phyloP scores from a whole-genome alignment of 2,888 invertebrate species.

The Aplocera efformata region DNA sequence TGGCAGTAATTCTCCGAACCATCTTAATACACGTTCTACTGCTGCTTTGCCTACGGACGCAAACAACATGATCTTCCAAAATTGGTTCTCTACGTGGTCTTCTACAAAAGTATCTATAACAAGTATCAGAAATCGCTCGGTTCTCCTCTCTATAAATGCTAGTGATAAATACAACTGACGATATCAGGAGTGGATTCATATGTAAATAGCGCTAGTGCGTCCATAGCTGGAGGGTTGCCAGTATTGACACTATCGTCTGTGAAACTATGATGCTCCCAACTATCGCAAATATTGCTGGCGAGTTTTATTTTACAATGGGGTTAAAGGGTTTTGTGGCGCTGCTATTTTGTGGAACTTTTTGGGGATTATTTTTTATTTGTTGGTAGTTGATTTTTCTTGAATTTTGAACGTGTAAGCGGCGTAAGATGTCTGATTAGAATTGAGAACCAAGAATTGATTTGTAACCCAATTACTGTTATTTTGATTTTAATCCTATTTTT shows the following conservation, averaged over 20 bases:
- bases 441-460: too few relatives aligned
- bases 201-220: slow-evolving; percentile 44
- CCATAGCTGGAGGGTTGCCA: slow-evolving; percentile 57
- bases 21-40: too few relatives aligned
- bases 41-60: too few relatives aligned
- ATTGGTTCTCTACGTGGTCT: too few relatives aligned
- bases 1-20: too few relatives aligned
- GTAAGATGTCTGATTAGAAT: too few relatives aligned
- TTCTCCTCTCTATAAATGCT: slow-evolving; percentile 1
- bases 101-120: too few relatives aligned
- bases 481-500: too few relatives aligned
- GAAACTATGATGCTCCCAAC: slow-evolving; percentile 23
- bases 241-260: slow-evolving; percentile 61
- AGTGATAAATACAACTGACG: slow-evolving; percentile 14
- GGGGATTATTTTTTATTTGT: slow-evolving; percentile 3
- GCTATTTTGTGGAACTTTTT: slow-evolving; percentile 7
- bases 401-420: too few relatives aligned
- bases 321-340: slow-evolving; percentile 1
- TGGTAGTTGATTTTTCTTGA: too few relatives aligned
- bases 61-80: too few relatives aligned
- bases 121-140: background rate
- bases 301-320: slow-evolving; percentile 6
- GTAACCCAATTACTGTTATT: background rate
- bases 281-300: slow-evolving; percentile 23
- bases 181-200: slow-evolving; percentile 39